Conservation (phyloP, 1,140 invertebrate species). For the Leptinotarsa texana region DNA sequence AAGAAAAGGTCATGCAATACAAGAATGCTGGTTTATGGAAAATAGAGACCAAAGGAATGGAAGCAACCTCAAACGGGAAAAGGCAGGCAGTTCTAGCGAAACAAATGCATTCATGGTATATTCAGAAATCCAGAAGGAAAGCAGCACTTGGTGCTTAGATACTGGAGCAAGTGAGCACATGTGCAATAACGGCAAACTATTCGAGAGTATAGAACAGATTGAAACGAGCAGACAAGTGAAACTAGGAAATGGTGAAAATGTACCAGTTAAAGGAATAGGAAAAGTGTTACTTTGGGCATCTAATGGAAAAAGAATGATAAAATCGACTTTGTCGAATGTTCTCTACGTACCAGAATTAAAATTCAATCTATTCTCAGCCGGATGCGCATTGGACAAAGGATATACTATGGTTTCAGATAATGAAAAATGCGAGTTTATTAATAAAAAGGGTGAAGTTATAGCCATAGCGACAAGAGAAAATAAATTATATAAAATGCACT, state of each 20-base stretch:
- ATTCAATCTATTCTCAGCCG: conserved; percentile 53
- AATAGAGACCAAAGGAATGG: background rate
- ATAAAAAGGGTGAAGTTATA: conserved; percentile 39
- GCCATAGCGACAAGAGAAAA: conserved; percentile 34
- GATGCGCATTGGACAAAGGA: conserved; percentile 42
- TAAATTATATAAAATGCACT: conserved; percentile 2
- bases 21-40: background rate
- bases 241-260: background rate
- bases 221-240: background rate
- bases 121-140: background rate
- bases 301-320: conserved; percentile 12
- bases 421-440: conserved; percentile 42
- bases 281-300: conserved; percentile 10
- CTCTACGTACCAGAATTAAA: conserved; percentile 53
- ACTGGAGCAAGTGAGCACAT: conserved; percentile 19
- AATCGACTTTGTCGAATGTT: conserved; percentile 13
- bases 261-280: conserved; percentile 12
- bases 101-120: background rate
- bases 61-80: background rate
- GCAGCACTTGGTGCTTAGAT: conserved; percentile 16
- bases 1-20: background rate
- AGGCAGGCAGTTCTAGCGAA: background rate
- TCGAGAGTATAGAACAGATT: background rate
- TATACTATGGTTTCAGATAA: conserved; percentile 41
- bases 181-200: conserved; percentile 17